These are phyloP conservation scores for Hyperoplus immaculatus DNA, from an alignment of 2,797 vertebrate species.

Conservation along the genomic window DNA sequence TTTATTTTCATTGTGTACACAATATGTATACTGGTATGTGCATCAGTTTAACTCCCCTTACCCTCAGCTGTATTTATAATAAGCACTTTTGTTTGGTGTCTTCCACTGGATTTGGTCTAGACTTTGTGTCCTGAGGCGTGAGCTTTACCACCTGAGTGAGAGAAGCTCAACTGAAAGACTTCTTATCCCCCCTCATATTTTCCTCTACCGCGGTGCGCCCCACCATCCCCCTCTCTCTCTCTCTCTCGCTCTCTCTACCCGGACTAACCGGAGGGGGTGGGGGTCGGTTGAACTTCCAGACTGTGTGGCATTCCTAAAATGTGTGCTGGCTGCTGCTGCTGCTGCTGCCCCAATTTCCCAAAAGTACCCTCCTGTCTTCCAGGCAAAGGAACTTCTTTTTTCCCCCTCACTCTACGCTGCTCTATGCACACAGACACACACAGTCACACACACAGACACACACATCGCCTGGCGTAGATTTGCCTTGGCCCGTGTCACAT, in stretches of 20 bases:
- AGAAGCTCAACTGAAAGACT: conserved; percentile 50
- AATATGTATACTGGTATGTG: neutral
- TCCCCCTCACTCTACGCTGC: conserved; percentile 19
- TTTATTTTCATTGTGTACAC: neutral
- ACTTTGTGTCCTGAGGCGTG: conserved; percentile 2
- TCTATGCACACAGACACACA: neutral
- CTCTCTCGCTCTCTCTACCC: neutral
- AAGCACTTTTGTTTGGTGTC: neutral
- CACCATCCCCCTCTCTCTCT: conserved; percentile 6
- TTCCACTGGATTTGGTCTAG: conserved; percentile 16
- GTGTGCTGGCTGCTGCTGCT: conserved; percentile 45
- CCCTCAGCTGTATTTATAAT: neutral
- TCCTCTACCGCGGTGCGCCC: conserved; percentile 10
- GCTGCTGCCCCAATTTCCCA: conserved; percentile 21
- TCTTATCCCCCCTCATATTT: conserved; percentile 36
- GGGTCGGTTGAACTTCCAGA: conserved; percentile 46
- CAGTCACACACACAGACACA: neutral
- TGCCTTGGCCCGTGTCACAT: neutral
- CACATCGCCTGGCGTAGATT: neutral
- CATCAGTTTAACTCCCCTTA: neutral
- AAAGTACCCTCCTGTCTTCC: conserved; percentile 29
- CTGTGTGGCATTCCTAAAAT: conserved; percentile 72
- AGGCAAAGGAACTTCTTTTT: conserved; percentile 15
- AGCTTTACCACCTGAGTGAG: conserved; percentile 36
- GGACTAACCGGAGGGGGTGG: conserved; percentile 15